Conservation (phyloP, 2,888 invertebrate species). For the Trissolcus japonicus region DNA sequence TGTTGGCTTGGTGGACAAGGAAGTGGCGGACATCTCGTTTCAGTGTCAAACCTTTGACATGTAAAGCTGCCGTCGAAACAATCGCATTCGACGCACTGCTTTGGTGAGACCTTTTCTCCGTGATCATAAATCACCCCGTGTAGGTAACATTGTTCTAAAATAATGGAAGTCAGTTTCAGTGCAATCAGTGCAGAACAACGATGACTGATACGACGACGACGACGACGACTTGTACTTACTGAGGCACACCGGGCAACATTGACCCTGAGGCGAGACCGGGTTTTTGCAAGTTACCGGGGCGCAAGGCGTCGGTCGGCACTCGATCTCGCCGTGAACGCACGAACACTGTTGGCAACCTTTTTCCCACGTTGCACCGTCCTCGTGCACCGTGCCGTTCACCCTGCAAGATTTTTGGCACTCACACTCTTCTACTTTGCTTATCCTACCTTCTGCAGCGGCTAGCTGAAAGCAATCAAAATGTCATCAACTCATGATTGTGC, state of each 20-base stretch:
- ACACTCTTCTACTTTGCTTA: constrained; percentile 89
- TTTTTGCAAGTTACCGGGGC: constrained; percentile 86
- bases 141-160: constrained; percentile 84
- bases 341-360: constrained; percentile 91
- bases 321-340: constrained; percentile 91
- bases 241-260: constrained; percentile 91
- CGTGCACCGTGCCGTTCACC: constrained; percentile 87
- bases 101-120: constrained; percentile 85
- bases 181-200: too few species aligned
- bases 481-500: too few species aligned
- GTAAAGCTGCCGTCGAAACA: constrained; percentile 90
- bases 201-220: too few species aligned
- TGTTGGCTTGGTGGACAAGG: constrained; percentile 87
- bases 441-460: constrained; percentile 86
- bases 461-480: constrained; percentile 80
- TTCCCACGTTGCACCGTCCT: constrained; percentile 91
- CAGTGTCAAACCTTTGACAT: constrained; percentile 85
- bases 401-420: constrained; percentile 93
- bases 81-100: constrained; percentile 88
- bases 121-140: constrained; percentile 86
- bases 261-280: constrained; percentile 86
- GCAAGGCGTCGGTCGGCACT: constrained; percentile 90
- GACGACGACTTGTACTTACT: constrained; percentile 81
- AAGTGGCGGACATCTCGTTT: constrained; percentile 85
- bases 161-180: neutral